phyloP scores from a whole-genome alignment of 1,140 invertebrate genomes.

The Homalodisca vitripennis region DNA sequence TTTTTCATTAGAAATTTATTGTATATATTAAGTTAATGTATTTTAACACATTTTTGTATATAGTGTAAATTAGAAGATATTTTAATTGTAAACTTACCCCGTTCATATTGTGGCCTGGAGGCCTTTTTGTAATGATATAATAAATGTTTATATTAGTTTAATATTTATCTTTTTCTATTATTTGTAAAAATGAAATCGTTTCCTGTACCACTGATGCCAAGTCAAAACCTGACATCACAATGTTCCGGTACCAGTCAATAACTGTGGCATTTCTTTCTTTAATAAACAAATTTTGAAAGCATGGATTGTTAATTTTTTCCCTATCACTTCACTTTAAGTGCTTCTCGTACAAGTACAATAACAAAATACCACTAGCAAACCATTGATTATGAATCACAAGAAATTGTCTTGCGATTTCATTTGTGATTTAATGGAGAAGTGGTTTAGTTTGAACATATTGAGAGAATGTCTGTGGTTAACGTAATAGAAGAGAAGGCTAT shows the following conservation, averaged over 20 bases:
- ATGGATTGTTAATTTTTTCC: background rate
- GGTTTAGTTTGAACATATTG: too few species aligned
- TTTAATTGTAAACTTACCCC: conserved; percentile 20
- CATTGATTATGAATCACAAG: too few species aligned
- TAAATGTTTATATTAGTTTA: conserved; percentile 25
- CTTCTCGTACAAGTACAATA: too few species aligned
- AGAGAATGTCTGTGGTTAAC: too few species aligned
- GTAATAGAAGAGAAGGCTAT: too few species aligned
- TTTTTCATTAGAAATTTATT: too few species aligned
- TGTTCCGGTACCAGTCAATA: conserved; percentile 10
- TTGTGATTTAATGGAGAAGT: too few species aligned
- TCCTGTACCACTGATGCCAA: background rate
- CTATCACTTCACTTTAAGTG: too few species aligned
- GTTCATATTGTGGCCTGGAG: conserved; percentile 20
- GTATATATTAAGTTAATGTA: background rate
- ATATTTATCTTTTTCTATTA: conserved; percentile 21
- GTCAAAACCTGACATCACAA: conserved; percentile 8
- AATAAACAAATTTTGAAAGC: background rate
- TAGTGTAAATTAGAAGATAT: conserved; percentile 6
- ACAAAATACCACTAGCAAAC: too few species aligned
- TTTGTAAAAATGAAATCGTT: conserved; percentile 17
- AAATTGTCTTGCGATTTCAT: too few species aligned
- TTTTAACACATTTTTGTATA: conserved; percentile 5
- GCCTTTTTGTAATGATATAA: conserved; percentile 25
- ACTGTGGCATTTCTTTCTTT: conserved; percentile 24